Base-by-base conservation (phyloP, 2,113 vertebrate genomes). In the Nematolebias whitei region DNA sequence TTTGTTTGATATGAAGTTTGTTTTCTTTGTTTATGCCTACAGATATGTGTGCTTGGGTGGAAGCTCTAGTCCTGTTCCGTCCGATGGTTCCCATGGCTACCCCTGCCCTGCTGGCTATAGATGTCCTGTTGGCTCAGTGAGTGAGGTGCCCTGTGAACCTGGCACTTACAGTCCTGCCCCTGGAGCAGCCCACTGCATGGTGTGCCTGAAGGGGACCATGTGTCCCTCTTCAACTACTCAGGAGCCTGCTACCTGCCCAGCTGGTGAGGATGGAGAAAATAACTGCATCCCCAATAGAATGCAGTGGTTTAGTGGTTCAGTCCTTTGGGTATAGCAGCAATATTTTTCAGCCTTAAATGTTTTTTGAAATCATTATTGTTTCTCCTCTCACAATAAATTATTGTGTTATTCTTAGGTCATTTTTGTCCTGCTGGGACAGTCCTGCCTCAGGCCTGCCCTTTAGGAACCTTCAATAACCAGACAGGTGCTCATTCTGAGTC, bases 11-110 rank as follows among this genome's bases (percentile, higher is more conserved):
- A 4, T 35, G 12, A 60, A 55, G 32, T 63, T 68, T 63, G 50
- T 60, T 65, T 40, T 72, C n/a, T 26, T 24, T 74, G 41, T 85
- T 64, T 56, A 35, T 61, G 40, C 61, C 40, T 57, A 15, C 79
- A 98, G 97, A 26, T 96, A 94, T 1, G 93, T 98, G 39, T 98
- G 95, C 45, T 74, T 93, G 39, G 90, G 88, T 35, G 95, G 96
- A 22, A 98, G 88, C 71, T 71, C 87, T 8, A 83, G 79, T 54
- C 89, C 95, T 10, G 87, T 87, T 19, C 95, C 96, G 0, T 85
- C 83, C 0, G 90, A 96, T 61, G 93, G 88, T 20, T 78, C 83
- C 63, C 90, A 84, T 2, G 95, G 96, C 2, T 96, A 98, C 82
- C 79, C 82, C 10, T 98, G 96, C 67, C 94, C 95, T 1, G 82